Evolutionary conservation across 2,113 vertebrate genomes (phyloP).

Genomic region (Sitta europaea): DNA sequence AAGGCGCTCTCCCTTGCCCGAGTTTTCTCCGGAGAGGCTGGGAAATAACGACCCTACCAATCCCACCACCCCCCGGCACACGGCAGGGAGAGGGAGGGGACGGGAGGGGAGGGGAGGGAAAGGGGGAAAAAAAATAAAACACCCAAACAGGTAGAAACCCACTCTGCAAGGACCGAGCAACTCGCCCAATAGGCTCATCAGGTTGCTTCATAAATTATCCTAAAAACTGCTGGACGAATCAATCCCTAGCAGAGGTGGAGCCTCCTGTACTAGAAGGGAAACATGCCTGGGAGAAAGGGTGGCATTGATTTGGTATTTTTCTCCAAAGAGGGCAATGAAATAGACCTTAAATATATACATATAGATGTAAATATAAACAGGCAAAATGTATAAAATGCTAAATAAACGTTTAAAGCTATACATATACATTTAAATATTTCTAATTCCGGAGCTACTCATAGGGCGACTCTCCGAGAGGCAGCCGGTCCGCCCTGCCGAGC

Average conservation of each 20-base stretch:
- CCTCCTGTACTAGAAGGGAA: slow-evolving; percentile 63
- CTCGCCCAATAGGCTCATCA: slow-evolving; percentile 64
- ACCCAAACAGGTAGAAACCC: slow-evolving; percentile 70
- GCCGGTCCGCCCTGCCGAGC: not conserved
- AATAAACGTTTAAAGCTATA: not conserved
- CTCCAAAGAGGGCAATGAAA: not conserved
- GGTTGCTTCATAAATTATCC: slow-evolving; percentile 66
- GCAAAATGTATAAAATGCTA: not conserved
- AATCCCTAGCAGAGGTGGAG: slow-evolving; percentile 50
- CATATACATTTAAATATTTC: not conserved
- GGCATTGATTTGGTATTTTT: not conserved
- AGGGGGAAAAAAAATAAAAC: not conserved
- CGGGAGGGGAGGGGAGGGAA: accelerated
- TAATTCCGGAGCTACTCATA: not conserved
- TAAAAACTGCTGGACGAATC: slow-evolving; percentile 62
- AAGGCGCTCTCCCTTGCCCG: not conserved
- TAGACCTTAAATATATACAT: not conserved
- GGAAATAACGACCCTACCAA: not conserved
- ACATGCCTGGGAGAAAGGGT: slow-evolving; percentile 55
- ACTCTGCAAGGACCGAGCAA: not conserved
- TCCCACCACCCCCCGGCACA: not conserved
- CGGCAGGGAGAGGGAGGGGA: not conserved
- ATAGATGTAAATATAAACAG: not conserved
- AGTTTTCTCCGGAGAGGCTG: not conserved
- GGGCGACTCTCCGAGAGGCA: not conserved